Base-by-base conservation (phyloP, 2,797 vertebrate genomes). In the Rallus crepitans region DNA sequence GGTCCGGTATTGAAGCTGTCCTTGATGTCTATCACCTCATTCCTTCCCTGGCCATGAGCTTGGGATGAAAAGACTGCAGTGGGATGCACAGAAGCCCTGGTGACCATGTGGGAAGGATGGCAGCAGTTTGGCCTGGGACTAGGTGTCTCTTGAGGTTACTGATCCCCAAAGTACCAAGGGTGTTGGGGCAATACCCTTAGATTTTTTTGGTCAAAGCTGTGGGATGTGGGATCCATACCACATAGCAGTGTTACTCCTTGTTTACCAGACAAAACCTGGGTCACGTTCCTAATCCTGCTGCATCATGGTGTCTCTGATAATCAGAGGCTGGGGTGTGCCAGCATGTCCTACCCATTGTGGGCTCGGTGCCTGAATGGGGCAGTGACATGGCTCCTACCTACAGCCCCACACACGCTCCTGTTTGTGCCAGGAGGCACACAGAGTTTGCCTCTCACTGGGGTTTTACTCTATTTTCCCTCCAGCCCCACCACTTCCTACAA, bases 341-440 rank as follows among this genome's bases (percentile, higher is more conserved):
- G 24, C 9, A 2, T 5, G 21, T 52, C 53, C 69, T 75, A 21
- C 20, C 48, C 13, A 20, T 55, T 56, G 37, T 48, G 69, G 78
- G 27, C 17, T 6, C 53, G 61, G 48, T 64, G 50, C 17, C 33
- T 61, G 35, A 19, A 8, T 8, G n/a, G 28, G 35, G 9, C 31
- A 24, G n/a, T 15, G n/a, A 31, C 20, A 3, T 0, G 3, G 35
- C 40, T 73, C 16, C 53, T 15, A 6, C 25, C 11, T 24, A 2
- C 55, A 21, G 48, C 19, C 55, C 71, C 20, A 16, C 15, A 23
- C 1, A 0, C 2, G 2, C 40, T 37, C 60, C 40, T 40, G 15
- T 20, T 5, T 0, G 0, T 35, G 15, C 56, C 40, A 57, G 53
- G 42, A 81, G 48, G 33, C 35, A 30, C 7, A 0, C 15, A 6